A percentile compares a stretch with the other conserved stretches of the same genome.
Conservation (phyloP, 2,113 vertebrate species). For the Rutilus rutilus region DNA sequence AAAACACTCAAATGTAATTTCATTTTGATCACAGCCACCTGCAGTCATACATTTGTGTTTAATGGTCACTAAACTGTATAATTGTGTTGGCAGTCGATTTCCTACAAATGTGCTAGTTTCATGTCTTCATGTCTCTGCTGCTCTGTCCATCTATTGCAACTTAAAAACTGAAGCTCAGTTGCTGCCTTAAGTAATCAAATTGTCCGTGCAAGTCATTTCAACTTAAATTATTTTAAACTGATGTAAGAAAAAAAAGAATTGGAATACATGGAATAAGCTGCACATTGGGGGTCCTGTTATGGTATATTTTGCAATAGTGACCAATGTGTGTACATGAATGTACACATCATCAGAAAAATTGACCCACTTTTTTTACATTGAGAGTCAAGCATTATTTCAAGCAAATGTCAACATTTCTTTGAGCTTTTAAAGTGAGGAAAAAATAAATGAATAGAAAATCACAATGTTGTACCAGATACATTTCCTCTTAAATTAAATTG, state of each 20-base stretch:
- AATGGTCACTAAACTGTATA: background rate
- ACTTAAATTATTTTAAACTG: too few relatives aligned
- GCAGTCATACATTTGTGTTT: background rate
- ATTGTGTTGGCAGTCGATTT: background rate
- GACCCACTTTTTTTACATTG: background rate
- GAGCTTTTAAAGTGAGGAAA: background rate
- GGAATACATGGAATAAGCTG: background rate
- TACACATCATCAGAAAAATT: background rate
- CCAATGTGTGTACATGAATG: background rate
- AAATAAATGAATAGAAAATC: background rate
- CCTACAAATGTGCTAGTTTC: background rate
- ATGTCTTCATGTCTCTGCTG: background rate
- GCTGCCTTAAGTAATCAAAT: too few relatives aligned
- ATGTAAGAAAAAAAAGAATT: background rate
- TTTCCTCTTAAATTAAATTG: background rate
- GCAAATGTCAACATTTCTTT: background rate
- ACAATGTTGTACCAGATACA: background rate
- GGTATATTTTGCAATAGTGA: background rate
- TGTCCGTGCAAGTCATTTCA: too few relatives aligned
- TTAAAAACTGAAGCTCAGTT: too few relatives aligned
- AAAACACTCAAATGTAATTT: too few relatives aligned
- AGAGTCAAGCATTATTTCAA: background rate
- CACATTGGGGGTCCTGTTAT: too few relatives aligned
- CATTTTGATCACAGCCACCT: too few relatives aligned
- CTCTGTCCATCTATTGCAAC: too few relatives aligned